phyloP scores from a whole-genome alignment of 2,888 invertebrate species.

The Tenthredo livida region DNA sequence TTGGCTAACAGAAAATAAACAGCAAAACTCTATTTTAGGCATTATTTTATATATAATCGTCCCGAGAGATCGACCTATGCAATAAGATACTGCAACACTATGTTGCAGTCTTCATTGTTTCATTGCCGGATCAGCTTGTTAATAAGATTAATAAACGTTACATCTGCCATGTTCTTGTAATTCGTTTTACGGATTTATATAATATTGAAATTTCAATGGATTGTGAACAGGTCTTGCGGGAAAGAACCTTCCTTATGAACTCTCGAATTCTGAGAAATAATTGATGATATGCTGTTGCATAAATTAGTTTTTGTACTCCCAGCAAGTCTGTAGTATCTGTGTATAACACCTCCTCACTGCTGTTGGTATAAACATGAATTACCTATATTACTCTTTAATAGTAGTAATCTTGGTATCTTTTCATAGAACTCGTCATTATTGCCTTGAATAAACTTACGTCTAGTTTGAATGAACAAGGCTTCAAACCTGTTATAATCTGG shows the following conservation, averaged over 20 bases:
- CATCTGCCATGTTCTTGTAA: background rate
- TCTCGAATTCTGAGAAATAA: background rate
- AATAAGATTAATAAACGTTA: background rate
- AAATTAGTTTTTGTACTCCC: background rate
- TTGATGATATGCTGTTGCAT: background rate
- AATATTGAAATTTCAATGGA: background rate
- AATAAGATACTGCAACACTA: background rate
- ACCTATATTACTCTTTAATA: background rate
- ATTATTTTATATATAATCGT: background rate
- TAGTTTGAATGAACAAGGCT: background rate
- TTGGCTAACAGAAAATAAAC: background rate
- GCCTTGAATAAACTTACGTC: background rate
- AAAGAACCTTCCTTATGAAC: background rate
- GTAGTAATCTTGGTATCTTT: background rate
- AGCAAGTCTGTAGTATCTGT: background rate
- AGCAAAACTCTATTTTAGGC: background rate
- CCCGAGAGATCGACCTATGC: background rate
- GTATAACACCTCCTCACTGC: background rate
- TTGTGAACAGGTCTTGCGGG: background rate
- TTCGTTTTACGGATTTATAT: background rate
- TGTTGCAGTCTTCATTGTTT: background rate
- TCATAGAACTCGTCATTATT: background rate
- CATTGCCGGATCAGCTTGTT: background rate
- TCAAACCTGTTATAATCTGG: constrained; percentile 2
- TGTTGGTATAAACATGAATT: background rate